These are phyloP conservation scores for Hemicordylus capensis DNA, from an alignment of 2,113 vertebrate genomes.

Conservation along the genomic window DNA sequence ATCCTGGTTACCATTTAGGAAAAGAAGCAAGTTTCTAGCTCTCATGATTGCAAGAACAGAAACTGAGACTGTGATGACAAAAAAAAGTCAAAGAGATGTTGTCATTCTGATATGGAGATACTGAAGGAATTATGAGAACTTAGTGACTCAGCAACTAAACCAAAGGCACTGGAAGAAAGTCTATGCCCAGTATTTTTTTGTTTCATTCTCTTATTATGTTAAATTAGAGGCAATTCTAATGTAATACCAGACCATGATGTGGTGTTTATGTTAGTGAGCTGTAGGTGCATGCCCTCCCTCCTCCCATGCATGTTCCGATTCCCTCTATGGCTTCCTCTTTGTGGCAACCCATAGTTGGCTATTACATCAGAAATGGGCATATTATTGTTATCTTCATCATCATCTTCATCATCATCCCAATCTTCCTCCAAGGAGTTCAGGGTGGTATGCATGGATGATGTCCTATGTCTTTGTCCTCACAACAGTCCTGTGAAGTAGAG, in stretches of 20 bases:
- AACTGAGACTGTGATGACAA: background rate
- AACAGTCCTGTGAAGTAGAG: too few species aligned
- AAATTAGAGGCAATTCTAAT: background rate
- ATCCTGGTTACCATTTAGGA: background rate
- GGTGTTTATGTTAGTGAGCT: too few species aligned
- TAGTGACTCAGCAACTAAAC: background rate
- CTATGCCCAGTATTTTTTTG: background rate
- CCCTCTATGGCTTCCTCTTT: background rate
- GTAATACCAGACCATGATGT: too few species aligned
- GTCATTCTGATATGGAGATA: background rate
- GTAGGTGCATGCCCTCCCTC: too few species aligned
- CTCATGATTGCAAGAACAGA: background rate
- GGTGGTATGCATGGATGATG: too few species aligned
- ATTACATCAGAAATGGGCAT: too few species aligned
- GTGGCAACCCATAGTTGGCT: too few species aligned
- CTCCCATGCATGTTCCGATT: background rate
- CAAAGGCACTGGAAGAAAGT: background rate
- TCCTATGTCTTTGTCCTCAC: too few species aligned
- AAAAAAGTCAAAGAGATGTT: background rate
- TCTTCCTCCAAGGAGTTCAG: too few species aligned
- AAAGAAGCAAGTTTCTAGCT: background rate
- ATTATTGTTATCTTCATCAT: too few species aligned
- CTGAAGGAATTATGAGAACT: background rate
- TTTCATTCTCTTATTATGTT: background rate
- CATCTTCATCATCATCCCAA: too few species aligned